Evolutionary conservation across 1,140 invertebrate species (phyloP).

Genomic region (Scaptomyza montana): DNA sequence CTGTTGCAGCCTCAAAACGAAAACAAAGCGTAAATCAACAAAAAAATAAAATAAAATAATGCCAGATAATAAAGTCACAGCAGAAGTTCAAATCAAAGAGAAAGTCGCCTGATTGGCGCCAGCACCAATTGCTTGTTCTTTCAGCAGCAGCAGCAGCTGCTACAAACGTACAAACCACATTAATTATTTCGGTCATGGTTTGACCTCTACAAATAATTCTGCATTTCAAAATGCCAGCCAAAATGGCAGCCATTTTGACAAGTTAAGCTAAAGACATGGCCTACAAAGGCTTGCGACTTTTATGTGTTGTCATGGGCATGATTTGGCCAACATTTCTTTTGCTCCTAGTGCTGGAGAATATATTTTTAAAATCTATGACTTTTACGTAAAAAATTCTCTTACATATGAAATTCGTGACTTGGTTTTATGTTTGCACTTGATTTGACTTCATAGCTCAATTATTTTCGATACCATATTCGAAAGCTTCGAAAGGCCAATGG

Average conservation of each 20-base stretch:
- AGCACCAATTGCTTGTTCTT: not conserved
- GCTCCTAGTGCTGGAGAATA: not conserved
- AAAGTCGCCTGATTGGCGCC: slow-evolving; percentile 33
- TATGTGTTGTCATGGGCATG: not conserved
- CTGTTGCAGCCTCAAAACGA: slow-evolving; percentile 11
- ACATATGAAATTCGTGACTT: too few relatives aligned
- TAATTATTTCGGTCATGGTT: slow-evolving; percentile 1
- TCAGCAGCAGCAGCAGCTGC: not conserved
- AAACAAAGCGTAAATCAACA: slow-evolving; percentile 42
- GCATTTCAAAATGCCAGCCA: too few relatives aligned
- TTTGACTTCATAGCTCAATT: too few relatives aligned
- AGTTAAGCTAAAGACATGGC: not conserved
- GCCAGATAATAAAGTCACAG: not conserved
- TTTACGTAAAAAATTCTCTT: too few relatives aligned
- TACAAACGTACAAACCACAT: not conserved
- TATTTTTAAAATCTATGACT: too few relatives aligned
- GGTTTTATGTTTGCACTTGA: too few relatives aligned
- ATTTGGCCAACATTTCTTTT: not conserved
- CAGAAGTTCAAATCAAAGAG: slow-evolving; percentile 18
- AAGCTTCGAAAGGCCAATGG: not conserved
- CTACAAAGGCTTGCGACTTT: not conserved
- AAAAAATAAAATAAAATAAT: not conserved
- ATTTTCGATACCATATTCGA: too few relatives aligned
- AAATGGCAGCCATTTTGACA: not conserved
- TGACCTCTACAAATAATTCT: not conserved